Percentiles rank a stretch among this genome's conserved stretches.
These are phyloP conservation scores for Cheilosia impressa DNA, from an alignment of 2,888 invertebrate species.

Conservation along the genomic window DNA sequence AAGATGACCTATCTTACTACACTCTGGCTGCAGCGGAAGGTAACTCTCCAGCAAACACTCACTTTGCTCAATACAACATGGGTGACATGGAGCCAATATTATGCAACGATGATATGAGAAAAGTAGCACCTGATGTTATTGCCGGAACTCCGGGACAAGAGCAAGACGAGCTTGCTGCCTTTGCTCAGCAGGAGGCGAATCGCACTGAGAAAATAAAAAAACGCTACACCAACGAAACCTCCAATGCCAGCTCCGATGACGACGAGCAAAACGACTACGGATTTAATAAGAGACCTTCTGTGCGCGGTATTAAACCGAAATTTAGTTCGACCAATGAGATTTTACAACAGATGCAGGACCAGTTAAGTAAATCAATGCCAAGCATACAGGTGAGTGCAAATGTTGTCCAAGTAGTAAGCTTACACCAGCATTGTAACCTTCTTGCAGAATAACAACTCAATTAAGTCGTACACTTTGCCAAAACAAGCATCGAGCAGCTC, in stretches of 20 bases:
- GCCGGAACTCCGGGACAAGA: conserved; percentile 87
- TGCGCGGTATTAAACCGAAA: conserved; percentile 94
- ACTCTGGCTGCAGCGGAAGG: conserved; percentile 86
- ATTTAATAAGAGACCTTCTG: conserved; percentile 94
- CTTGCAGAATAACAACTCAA: conserved; percentile 76
- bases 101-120: conserved; percentile 85
- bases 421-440: not conserved
- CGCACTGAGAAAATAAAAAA: conserved; percentile 92
- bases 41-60: conserved; percentile 86
- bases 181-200: conserved; percentile 93
- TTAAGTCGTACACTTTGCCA: conserved; percentile 82
- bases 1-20: conserved; percentile 86
- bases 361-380: conserved; percentile 84
- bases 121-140: conserved; percentile 90
- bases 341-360: conserved; percentile 91
- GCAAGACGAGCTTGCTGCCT: conserved; percentile 91
- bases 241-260: conserved; percentile 85
- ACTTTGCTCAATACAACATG: conserved; percentile 88
- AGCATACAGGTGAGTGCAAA: conserved; percentile 76
- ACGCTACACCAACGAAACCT: conserved; percentile 86
- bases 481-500: conserved; percentile 79
- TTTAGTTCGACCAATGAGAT: conserved; percentile 92
- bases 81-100: conserved; percentile 86
- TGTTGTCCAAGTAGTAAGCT: not conserved
- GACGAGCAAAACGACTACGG: conserved; percentile 95